phyloP scores from a whole-genome alignment of 2,797 vertebrate species.

The Hydrophis major region DNA sequence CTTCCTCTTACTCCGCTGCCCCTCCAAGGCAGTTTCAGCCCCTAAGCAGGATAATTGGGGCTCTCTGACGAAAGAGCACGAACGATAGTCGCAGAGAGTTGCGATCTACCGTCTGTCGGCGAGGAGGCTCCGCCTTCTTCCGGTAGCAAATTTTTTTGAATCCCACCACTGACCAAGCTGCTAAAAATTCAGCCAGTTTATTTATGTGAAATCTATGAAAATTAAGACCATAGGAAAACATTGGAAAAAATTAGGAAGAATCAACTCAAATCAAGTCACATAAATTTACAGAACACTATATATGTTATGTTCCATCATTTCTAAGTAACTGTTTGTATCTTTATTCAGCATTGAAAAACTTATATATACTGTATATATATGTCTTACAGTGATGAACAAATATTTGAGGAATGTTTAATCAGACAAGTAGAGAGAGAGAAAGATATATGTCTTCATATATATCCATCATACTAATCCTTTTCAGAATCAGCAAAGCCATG shows the following conservation, averaged over 20 bases:
- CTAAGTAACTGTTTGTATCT: neutral
- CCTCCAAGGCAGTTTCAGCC: too few relatives aligned
- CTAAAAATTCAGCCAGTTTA: constrained; percentile 60
- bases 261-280: neutral
- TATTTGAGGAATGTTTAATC: neutral
- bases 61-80: too few relatives aligned
- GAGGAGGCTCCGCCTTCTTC: too few relatives aligned
- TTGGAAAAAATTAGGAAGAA: neutral
- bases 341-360: neutral
- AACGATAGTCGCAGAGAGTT: too few relatives aligned
- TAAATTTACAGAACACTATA: neutral
- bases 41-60: too few relatives aligned
- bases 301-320: neutral
- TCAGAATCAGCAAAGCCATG: neutral
- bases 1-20: too few relatives aligned
- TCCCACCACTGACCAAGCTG: constrained; percentile 33
- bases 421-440: neutral
- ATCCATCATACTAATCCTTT: neutral
- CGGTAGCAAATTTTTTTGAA: too few relatives aligned
- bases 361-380: neutral
- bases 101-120: too few relatives aligned
- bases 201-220: constrained; percentile 55
- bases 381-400: neutral
- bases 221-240: constrained; percentile 55
- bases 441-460: neutral